These are phyloP conservation scores for Alcis repandata DNA, from an alignment of 2,888 invertebrate species.

Conservation along the genomic window DNA sequence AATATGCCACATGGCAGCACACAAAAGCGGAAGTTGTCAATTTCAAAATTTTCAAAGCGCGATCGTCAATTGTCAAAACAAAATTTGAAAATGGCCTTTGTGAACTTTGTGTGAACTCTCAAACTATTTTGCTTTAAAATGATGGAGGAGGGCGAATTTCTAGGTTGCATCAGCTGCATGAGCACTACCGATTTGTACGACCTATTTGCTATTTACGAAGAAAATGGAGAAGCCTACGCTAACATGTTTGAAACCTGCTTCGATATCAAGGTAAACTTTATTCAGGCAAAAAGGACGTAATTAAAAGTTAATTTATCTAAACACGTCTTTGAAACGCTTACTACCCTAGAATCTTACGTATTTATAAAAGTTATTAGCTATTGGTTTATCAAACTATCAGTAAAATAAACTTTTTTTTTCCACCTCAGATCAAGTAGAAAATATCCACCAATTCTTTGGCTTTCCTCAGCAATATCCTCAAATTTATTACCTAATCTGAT, in stretches of 20 bases:
- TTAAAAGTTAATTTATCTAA: background rate
- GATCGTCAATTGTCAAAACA: conserved; percentile 46
- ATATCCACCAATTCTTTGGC: background rate
- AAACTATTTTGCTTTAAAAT: conserved; percentile 51
- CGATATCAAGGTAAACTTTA: conserved; percentile 70
- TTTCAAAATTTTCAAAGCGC: background rate
- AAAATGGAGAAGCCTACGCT: conserved; percentile 77
- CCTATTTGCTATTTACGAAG: conserved; percentile 80
- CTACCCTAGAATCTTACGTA: background rate
- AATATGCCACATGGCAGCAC: conserved; percentile 33
- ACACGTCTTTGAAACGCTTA: background rate
- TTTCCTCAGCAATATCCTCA: too few species aligned
- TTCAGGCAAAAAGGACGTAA: conserved; percentile 13
- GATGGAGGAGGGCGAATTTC: conserved; percentile 78
- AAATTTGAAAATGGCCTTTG: conserved; percentile 56
- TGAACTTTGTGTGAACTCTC: conserved; percentile 50
- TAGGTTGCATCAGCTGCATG: conserved; percentile 84
- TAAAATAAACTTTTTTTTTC: background rate
- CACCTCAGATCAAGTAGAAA: too few species aligned
- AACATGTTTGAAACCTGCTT: conserved; percentile 82
- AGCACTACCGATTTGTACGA: conserved; percentile 80
- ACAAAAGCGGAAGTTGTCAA: conserved; percentile 32
- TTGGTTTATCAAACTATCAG: background rate
- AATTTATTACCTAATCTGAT: too few species aligned
- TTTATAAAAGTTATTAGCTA: background rate